Base-by-base conservation (phyloP, 1,140 invertebrate species). In the Dendroctonus valens region DNA sequence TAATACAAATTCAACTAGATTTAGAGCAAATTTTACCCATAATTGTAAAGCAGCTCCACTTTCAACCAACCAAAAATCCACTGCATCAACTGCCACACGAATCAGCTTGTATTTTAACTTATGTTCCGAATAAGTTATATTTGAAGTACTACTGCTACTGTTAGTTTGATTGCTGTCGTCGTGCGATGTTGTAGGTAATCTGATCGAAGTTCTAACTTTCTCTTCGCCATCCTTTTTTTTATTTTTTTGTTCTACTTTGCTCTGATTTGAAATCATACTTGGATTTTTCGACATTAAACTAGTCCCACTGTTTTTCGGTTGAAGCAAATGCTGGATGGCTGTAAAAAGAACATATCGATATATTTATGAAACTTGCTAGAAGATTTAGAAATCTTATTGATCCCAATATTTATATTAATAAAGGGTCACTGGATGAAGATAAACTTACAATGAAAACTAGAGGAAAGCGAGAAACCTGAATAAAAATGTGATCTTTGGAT, bases 81-180 rank as follows among this genome's bases (percentile, higher is more conserved):
- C 81, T 0, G 90, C 87, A 81, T 99, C 97, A 26, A 99, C 83
- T 1, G 93, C 91, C 1, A 97, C 82, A 26, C 97, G 83, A 6
- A 92, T 91, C 89, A 99, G 93, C 73, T 90, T 86, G 76, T 99
- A 99, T 76, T 99, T 99, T 40, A 99, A 91, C 75, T 77, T 73
- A 54, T 78, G 77, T 38, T 70, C 64, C 9, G 54, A 52, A 42
- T 64, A 69, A 59, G 53, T 62, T 26, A 26, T 15, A 11, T 8
- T 37, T 38, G 49, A n/a, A 38, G 26, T 65, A 7, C n/a, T 15
- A 15, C 41, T 55, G 26, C n/a, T 59, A 42, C 6, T 54, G 44
- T 7, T 41, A 7, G 48, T 14, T 6, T 12, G 3, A 15, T 61
- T 52, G n/a, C n/a, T 44, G 5, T 55, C 57, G 26, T 59, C 65